Evolutionary conservation across 2,113 vertebrate species (phyloP).

Genomic region (Elephantulus edwardii): DNA sequence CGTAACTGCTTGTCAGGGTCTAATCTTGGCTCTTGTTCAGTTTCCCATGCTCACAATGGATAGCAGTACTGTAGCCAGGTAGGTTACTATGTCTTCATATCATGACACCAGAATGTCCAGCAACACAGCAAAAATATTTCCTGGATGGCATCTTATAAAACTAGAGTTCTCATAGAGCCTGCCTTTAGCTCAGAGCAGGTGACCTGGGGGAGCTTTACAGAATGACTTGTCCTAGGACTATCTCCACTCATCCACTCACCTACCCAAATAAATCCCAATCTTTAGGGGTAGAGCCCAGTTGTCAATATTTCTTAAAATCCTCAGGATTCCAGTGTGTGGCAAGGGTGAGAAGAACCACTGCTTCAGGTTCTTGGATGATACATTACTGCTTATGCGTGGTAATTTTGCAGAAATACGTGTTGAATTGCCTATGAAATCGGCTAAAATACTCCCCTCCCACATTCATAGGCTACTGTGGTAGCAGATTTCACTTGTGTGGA

Average conservation of each 20-base stretch:
- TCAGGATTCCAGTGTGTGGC: not conserved
- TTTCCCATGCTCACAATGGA: not conserved
- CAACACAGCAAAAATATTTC: fast-evolving
- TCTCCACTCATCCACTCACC: not conserved
- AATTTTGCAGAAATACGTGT: not conserved
- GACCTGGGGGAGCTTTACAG: not conserved
- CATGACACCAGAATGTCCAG: fast-evolving
- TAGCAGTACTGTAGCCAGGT: not conserved
- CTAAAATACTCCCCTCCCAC: slow-evolving; percentile 9
- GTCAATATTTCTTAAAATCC: no score
- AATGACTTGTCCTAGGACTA: fast-evolving
- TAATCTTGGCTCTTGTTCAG: not conserved
- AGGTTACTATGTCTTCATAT: not conserved
- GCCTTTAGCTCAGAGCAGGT: not conserved
- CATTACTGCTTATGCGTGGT: not conserved
- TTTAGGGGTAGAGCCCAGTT: not conserved
- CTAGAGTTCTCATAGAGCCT: not conserved
- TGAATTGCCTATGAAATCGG: slow-evolving; percentile 52
- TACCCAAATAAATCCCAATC: no score
- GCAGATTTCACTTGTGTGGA: slow-evolving; percentile 35
- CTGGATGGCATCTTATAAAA: not conserved
- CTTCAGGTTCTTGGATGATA: not conserved
- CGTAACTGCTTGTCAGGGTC: no score
- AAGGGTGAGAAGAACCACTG: not conserved
- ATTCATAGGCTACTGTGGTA: slow-evolving; percentile 35